Evolutionary conservation across 2,113 vertebrate genomes (phyloP), one percentile per base, ranked within the genome.

Genomic region (Xiphorhynchus elegans): DNA sequence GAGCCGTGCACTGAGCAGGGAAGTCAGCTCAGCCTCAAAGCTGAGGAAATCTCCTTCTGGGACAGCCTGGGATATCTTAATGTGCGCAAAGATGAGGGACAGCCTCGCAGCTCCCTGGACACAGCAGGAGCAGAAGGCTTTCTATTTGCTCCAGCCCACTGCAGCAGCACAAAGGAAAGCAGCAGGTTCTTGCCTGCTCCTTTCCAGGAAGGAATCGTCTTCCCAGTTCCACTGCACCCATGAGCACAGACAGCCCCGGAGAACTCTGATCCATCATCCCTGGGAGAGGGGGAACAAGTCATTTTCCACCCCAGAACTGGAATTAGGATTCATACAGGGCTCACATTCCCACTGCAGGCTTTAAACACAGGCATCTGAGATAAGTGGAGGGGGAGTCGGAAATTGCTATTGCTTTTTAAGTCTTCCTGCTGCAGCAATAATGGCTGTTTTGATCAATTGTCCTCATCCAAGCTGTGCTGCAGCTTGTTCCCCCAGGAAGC

Each of bases 1-100:
- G 2, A 8, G 29, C 25, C 1, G 0, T 6, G 35, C 23, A n/a
- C 21, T 1, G 0, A 39, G 35, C 9, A 3, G 7, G 17, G 46
- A 49, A 39, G 28, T 9, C 63, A 59, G 33, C 14, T 82, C 62
- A 83, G 55, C 58, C 55, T 59, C 11, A 1, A 10, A 80, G 33
- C 19, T 0, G 0, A 7, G 29, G 10, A 18, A 58, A 55, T 58
- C 31, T 81, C 79, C 68, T 55, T 8, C n/a, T 1, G 4, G 63
- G n/a, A 21, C 21, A 10, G 24, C 3, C 31, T 3, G 3, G 55
- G 25, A 6, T 59, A 44, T 23, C 40, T 18, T 23, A 28, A 52
- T 72, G 82, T 16, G 68, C 21, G 63, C 53, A 50, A 56, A 80
- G 37, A 53, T 64, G 44, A 46, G 0, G 7, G 14, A 44, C 35